Evolutionary conservation across 2,888 invertebrate species (phyloP).

Genomic region (Eupelmus urozonus): DNA sequence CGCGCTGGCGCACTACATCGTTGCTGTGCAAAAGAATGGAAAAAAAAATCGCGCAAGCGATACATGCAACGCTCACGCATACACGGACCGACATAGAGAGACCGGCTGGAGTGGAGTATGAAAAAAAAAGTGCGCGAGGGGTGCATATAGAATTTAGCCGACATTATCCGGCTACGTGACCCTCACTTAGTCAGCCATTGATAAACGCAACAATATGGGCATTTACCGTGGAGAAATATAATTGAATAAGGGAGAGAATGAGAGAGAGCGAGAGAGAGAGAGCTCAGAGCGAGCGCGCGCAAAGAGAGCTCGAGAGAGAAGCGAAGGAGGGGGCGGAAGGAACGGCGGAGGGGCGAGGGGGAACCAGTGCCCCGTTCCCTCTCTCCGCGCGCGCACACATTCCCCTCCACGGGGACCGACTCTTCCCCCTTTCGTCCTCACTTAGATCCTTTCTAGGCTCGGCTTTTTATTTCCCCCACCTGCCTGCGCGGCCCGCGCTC

Average conservation of each 20-base stretch:
- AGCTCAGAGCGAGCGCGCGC: not conserved
- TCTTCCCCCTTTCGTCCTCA: conserved; percentile 72
- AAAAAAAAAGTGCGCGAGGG: conserved; percentile 50
- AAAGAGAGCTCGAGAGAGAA: not conserved
- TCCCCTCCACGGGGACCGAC: conserved; percentile 67
- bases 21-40: not conserved
- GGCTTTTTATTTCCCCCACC: conserved; percentile 73
- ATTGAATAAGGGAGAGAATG: conserved; percentile 71
- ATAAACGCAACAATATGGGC: conserved; percentile 77
- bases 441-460: conserved; percentile 75
- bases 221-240: conserved; percentile 77
- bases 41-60: conserved; percentile 37
- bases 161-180: conserved; percentile 72
- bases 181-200: conserved; percentile 76
- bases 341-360: conserved; percentile 65
- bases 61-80: conserved; percentile 2
- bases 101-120: not conserved
- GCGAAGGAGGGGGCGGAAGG: conserved; percentile 14
- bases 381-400: conserved; percentile 55
- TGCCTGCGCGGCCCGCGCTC: not conserved
- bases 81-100: not conserved
- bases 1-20: not conserved
- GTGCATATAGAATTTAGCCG: conserved; percentile 70
- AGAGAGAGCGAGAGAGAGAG: conserved; percentile 36
- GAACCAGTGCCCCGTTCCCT: conserved; percentile 58